Evolutionary conservation across 1,140 invertebrate species (phyloP).

Genomic region (fruit fly (Drosophila melanogaster)): Release_6_plus_ISO1_MT NT_033777.3:8769501-8770000

Average conservation of each 20-base stretch:
- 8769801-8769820: slow-evolving; percentile 51
- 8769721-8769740: slow-evolving; percentile 34
- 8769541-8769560: slow-evolving; percentile 28
- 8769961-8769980: slow-evolving; percentile 50
- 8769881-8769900: slow-evolving; percentile 73
- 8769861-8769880: slow-evolving; percentile 63
- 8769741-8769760: slow-evolving; percentile 40
- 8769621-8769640: not conserved
- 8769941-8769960: slow-evolving; percentile 62
- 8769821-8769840: slow-evolving; percentile 70
- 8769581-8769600: slow-evolving; percentile 17
- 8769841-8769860: slow-evolving; percentile 63
- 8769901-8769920: slow-evolving; percentile 69
- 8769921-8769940: slow-evolving; percentile 65
- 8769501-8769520: not conserved
- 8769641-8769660: slow-evolving; percentile 3
- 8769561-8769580: slow-evolving; percentile 19
- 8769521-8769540: slow-evolving; percentile 23
- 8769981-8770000: slow-evolving; percentile 54
- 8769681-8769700: slow-evolving; percentile 42
- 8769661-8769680: slow-evolving; percentile 30
- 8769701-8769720: slow-evolving; percentile 47
- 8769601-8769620: slow-evolving; percentile 21
- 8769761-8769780: slow-evolving; percentile 66
- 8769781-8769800: slow-evolving; percentile 59